Conservation (phyloP, 2,888 invertebrate species). For the Vesta saturnalis region DNA sequence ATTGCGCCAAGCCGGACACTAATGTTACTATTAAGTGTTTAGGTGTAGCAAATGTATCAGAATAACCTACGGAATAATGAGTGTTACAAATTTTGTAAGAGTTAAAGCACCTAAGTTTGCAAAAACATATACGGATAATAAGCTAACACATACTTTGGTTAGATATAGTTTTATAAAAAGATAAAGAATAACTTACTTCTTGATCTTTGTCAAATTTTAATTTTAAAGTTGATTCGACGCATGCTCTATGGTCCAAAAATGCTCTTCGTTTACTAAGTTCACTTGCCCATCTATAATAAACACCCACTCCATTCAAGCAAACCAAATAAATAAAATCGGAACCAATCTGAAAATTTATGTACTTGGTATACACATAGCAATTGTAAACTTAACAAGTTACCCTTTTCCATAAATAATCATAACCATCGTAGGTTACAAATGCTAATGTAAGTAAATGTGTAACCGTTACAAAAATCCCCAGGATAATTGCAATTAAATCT, state of each 20-base stretch:
- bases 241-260: conserved; percentile 86
- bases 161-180: not conserved
- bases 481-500: conserved; percentile 73
- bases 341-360: conserved; percentile 42
- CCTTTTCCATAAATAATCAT: conserved; percentile 23
- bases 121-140: too few relatives aligned
- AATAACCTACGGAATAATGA: too few relatives aligned
- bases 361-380: not conserved
- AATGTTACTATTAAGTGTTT: too few relatives aligned
- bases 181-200: conserved; percentile 77
- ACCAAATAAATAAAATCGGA: conserved; percentile 78
- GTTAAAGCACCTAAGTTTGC: too few relatives aligned
- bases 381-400: conserved; percentile 26
- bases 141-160: not conserved
- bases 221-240: conserved; percentile 84
- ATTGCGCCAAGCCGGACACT: too few relatives aligned
- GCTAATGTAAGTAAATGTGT: conserved; percentile 71
- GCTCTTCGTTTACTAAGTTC: conserved; percentile 88
- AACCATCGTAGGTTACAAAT: conserved; percentile 65
- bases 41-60: too few relatives aligned
- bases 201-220: conserved; percentile 86
- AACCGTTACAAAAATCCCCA: conserved; percentile 75
- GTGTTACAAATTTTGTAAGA: too few relatives aligned
- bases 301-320: conserved; percentile 83
- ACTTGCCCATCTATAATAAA: conserved; percentile 89